These are phyloP conservation scores for Laterallus jamaicensis DNA, from an alignment of 2,113 vertebrate genomes.

Conservation along the genomic window DNA sequence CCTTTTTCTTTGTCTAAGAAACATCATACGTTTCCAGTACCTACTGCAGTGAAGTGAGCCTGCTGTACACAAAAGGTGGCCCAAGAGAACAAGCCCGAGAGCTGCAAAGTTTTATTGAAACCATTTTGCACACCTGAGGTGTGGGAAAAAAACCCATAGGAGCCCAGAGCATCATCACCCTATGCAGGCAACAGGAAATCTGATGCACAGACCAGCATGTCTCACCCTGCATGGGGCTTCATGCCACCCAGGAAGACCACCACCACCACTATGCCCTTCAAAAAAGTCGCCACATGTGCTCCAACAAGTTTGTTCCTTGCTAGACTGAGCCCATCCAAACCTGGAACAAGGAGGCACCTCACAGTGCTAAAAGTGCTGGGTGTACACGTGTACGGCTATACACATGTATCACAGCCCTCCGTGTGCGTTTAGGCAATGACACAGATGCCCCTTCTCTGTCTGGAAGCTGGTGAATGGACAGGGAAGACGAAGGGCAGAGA, in stretches of 20 bases:
- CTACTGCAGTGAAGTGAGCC: neutral
- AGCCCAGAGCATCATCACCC: neutral
- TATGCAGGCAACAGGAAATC: neutral
- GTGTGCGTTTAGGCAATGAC: neutral
- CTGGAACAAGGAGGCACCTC: rapidly evolving
- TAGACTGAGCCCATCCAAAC: neutral
- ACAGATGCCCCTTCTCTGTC: neutral
- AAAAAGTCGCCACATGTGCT: neutral
- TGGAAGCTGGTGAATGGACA: neutral
- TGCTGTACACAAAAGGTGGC: neutral
- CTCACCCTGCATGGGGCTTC: rapidly evolving
- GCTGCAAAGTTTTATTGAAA: neutral
- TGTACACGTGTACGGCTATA: too few relatives aligned
- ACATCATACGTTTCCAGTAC: neutral
- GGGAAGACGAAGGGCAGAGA: neutral
- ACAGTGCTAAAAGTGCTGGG: rapidly evolving
- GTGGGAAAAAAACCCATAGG: neutral
- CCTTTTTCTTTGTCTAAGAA: neutral
- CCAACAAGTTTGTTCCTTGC: neutral
- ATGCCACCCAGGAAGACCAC: neutral
- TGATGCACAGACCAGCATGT: neutral
- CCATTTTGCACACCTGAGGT: neutral
- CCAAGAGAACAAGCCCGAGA: neutral
- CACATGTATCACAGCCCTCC: neutral
- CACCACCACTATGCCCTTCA: rapidly evolving